Percentiles rank a stretch among this genome's conserved stretches.
Evolutionary conservation across 2,888 invertebrate genomes (phyloP).

Genomic region (Thecocarcelia acutangulata): DNA sequence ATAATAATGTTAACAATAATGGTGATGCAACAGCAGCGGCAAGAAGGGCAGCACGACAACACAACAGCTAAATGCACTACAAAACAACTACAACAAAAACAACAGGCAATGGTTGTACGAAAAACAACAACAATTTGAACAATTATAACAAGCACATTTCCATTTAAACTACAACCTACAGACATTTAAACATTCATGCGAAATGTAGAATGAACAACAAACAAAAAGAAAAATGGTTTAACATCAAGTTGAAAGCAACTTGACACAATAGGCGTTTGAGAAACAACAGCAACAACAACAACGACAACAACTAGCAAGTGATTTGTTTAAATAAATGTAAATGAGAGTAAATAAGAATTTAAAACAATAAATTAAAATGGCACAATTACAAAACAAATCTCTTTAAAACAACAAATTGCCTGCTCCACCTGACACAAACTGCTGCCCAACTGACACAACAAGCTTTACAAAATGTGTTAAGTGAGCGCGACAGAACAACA

Average conservation of each 20-base stretch:
- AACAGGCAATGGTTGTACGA: slow-evolving; percentile 16
- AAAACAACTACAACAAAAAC: slow-evolving; percentile 19
- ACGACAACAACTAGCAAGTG: slow-evolving; percentile 18
- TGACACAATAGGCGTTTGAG: slow-evolving; percentile 58
- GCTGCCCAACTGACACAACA: neutral
- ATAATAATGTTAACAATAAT: slow-evolving; percentile 11
- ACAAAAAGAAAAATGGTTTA: slow-evolving; percentile 32
- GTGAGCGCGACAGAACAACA: neutral
- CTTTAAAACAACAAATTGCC: slow-evolving; percentile 7
- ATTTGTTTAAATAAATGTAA: slow-evolving; percentile 41
- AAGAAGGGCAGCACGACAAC: slow-evolving; percentile 63
- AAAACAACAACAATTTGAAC: slow-evolving; percentile 21
- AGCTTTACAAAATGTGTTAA: neutral
- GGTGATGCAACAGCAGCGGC: slow-evolving; percentile 1
- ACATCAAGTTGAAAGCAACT: slow-evolving; percentile 53
- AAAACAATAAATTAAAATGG: slow-evolving; percentile 48
- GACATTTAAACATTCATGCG: slow-evolving; percentile 39
- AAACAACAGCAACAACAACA: slow-evolving; percentile 11
- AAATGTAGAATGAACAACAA: slow-evolving; percentile 32
- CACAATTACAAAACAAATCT: slow-evolving; percentile 26
- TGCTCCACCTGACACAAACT: slow-evolving; percentile 27
- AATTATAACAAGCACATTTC: slow-evolving; percentile 46
- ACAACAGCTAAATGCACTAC: slow-evolving; percentile 31
- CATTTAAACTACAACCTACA: slow-evolving; percentile 47
- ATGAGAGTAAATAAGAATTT: slow-evolving; percentile 34